These are phyloP conservation scores for Rhombomys opimus DNA, from an alignment of 2,113 vertebrate species.

Conservation along the genomic window DNA sequence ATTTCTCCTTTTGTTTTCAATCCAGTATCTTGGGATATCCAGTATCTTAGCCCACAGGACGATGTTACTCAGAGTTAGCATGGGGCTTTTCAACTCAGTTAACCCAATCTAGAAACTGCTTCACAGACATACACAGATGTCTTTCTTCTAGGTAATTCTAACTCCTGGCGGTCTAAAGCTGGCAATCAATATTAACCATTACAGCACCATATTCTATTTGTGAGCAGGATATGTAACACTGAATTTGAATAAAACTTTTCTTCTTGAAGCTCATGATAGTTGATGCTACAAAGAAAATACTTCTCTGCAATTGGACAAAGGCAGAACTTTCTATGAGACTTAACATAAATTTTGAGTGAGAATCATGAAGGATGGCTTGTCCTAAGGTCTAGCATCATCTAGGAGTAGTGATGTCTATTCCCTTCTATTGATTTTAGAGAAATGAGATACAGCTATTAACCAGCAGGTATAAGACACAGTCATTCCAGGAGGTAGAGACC, in stretches of 20 bases:
- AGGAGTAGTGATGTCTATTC: background rate
- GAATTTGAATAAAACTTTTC: background rate
- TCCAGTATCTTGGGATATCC: background rate
- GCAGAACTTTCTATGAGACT: background rate
- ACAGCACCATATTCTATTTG: background rate
- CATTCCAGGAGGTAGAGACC: conserved; percentile 6
- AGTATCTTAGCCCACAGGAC: no score
- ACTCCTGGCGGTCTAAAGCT: background rate
- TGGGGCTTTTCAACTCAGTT: background rate
- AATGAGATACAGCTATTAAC: conserved; percentile 32
- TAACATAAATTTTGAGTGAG: background rate
- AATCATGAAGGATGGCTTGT: background rate
- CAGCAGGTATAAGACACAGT: background rate
- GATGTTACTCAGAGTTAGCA: background rate
- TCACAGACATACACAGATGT: background rate
- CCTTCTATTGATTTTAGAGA: conserved; percentile 39
- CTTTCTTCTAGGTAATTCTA: background rate
- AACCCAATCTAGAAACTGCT: background rate
- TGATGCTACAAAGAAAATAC: background rate
- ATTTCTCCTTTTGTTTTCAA: background rate
- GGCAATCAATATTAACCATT: background rate
- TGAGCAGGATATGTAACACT: background rate
- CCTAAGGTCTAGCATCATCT: background rate
- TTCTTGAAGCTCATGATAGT: background rate
- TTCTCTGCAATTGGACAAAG: background rate